Conservation (phyloP, 2,113 vertebrate genomes). For the Reinhardtius hippoglossoides region DNA sequence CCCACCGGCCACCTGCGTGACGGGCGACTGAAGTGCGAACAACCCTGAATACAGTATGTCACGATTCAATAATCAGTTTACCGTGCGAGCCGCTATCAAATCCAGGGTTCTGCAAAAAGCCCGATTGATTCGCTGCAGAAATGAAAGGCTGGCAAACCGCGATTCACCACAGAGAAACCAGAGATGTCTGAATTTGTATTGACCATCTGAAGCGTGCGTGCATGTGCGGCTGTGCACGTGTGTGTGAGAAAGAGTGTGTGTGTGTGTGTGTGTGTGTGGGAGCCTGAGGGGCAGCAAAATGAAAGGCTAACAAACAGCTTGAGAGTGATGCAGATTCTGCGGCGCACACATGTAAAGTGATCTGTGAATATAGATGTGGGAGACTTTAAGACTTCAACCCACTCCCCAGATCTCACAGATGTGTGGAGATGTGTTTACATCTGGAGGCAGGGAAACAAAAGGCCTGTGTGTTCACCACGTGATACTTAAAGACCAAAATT, state of each 20-base stretch:
- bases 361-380: not conserved
- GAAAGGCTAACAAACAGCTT: slow-evolving; percentile 55
- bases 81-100: slow-evolving; percentile 63
- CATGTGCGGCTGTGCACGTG: not conserved
- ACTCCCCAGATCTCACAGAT: not conserved
- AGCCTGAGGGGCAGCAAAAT: slow-evolving; percentile 41
- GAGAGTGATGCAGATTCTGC: slow-evolving; percentile 54
- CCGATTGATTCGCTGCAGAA: slow-evolving; percentile 75
- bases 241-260: not conserved
- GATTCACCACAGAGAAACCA: slow-evolving; percentile 45
- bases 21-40: slow-evolving; percentile 46
- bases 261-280: not conserved
- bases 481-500: not conserved
- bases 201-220: slow-evolving; percentile 17
- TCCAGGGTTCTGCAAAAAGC: slow-evolving; percentile 72
- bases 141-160: slow-evolving; percentile 67
- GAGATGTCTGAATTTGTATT: slow-evolving; percentile 54
- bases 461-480: not conserved
- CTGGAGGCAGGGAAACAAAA: not conserved
- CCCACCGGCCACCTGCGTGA: slow-evolving; percentile 25
- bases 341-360: not conserved
- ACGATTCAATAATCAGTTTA: slow-evolving; percentile 72
- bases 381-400: not conserved
- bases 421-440: not conserved
- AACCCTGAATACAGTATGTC: slow-evolving; percentile 51